Evolutionary conservation across 1,140 invertebrate species (phyloP), one percentile per base, ranked within the genome.

Genomic region (Drosophila truncata): DNA sequence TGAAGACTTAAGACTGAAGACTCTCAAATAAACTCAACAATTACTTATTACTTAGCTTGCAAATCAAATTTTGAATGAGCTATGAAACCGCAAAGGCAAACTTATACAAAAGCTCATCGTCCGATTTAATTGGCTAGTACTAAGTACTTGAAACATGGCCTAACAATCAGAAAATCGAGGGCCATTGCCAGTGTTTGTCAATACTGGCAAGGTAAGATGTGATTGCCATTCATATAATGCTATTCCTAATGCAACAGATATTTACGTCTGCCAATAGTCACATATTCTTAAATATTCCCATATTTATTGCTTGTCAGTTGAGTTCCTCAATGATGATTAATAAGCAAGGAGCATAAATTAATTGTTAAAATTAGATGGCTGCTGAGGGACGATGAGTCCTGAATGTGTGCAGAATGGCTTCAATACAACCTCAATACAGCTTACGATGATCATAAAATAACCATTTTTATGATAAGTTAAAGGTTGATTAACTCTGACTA

Each of bases 21-120:
- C 13, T 39, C 33, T 20, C 49, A 31, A n/a, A 14, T 16, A 39
- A 33, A 35, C 27, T 29, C 9, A 18, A 7, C 23, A 61, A 52
- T 25, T n/a, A 58, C 20, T 18, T 33, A 49, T 16, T 31, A 3
- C 31, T 31, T 5, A 27, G 23, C 37, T 35, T 29, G 50, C 73
- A 44, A 47, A 64, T 42, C 79, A 66, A 60, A 61, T 78, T 78
- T 63, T 64, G 59, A 82, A 81, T 81, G 79, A 78, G 73, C 62
- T 63, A 29, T 58, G 25, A 63, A 67, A 58, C 71, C 71, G 23
- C 58, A 67, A 50, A 10, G 35, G 25, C 39, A 54, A 44, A 41
- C 37, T 35, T 35, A 31, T 16, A 61, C 46, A 42, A 46, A 64
- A 18, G 31, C 29, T 14, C 9, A n/a, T 31, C 18, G n/a, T 20